phyloP scores from a whole-genome alignment of 2,797 vertebrate genomes.

The Champsocephalus esox region DNA sequence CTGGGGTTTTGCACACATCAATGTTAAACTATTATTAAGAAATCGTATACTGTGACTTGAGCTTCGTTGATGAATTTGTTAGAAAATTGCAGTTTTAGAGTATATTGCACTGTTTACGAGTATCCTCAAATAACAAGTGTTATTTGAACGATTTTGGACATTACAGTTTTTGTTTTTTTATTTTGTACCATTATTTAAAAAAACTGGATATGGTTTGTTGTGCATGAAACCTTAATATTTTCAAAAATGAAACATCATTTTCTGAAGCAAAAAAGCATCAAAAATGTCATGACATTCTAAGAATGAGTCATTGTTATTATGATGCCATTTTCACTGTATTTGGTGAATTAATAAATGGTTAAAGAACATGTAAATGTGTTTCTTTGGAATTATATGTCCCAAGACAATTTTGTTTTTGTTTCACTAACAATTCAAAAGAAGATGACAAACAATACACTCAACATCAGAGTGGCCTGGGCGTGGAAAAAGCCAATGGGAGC shows the following conservation, averaged over 20 bases:
- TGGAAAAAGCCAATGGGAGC: neutral
- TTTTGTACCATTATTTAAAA: conserved; percentile 93
- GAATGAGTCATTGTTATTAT: conserved; percentile 97
- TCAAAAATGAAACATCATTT: conserved; percentile 92
- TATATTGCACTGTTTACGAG: conserved; percentile 91
- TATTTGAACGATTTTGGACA: conserved; percentile 87
- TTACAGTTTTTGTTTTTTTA: conserved; percentile 84
- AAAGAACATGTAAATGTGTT: conserved; percentile 76
- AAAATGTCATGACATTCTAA: conserved; percentile 96
- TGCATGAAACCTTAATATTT: conserved; percentile 95
- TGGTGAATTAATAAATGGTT: conserved; percentile 98
- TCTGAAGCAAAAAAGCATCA: conserved; percentile 91
- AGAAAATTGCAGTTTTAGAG: conserved; percentile 88
- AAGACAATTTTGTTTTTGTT: neutral
- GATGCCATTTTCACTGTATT: conserved; percentile 98
- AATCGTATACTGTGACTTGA: conserved; percentile 92
- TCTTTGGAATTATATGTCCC: conserved; percentile 65
- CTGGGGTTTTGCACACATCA: conserved; percentile 90
- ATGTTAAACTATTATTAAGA: conserved; percentile 90
- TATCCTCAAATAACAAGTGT: conserved; percentile 88
- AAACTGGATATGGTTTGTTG: conserved; percentile 93
- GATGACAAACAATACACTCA: conserved; percentile 2
- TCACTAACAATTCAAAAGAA: neutral
- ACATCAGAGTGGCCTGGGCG: neutral
- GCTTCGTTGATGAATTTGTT: conserved; percentile 90